Base-by-base conservation (phyloP, 2,113 vertebrate species). In the Vulpes vulpes region DNA sequence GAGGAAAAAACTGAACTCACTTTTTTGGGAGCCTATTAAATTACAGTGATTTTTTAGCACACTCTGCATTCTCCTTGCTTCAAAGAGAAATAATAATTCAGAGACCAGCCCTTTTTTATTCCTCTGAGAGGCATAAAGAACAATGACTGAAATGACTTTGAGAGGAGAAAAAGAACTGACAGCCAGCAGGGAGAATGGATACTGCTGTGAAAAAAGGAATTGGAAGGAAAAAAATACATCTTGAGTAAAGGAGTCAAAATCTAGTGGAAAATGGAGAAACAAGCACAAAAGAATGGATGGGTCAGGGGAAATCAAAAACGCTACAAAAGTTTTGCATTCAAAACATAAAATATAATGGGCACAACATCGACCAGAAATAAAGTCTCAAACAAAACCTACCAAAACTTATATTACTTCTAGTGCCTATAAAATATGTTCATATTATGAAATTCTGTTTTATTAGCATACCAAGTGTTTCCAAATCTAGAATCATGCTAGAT, bases 111-210 rank as follows among this genome's bases (percentile, higher is more conserved):
- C 67, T 83, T 92, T 96, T 89, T 64, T 57, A 96, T 94, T 94
- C 97, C 95, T 94, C 20, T 55, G 97, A 97, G 96, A 97, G 73
- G 11, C 81, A 97, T 96, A 97, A 98, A 98, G 83, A 98, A 97
- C 94, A 98, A 96, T 89, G 88, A 96, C 91, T 97, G 80, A 95
- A 98, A 98, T 94, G 94, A 81, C 89, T 98, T 89, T 98, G 93
- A 98, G 92, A 98, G 30, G 71, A 97, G 84, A 97, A 94, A 97
- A 98, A 91, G 71, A 98, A 87, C 89, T 96, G 95, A 97, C 67
- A 97, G 81, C 83, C 92, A 97, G 90, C 69, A 95, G 15, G 57
- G 90, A 97, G 91, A 97, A 23, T 95, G 96, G 94, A 96, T 96
- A 96, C 93, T 93, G 43, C 91, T 97, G 95, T 89, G 96, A 95